Evolutionary conservation across 2,113 vertebrate genomes (phyloP), one percentile per base, ranked within the genome.

Genomic region (Tetrao urogallus): DNA sequence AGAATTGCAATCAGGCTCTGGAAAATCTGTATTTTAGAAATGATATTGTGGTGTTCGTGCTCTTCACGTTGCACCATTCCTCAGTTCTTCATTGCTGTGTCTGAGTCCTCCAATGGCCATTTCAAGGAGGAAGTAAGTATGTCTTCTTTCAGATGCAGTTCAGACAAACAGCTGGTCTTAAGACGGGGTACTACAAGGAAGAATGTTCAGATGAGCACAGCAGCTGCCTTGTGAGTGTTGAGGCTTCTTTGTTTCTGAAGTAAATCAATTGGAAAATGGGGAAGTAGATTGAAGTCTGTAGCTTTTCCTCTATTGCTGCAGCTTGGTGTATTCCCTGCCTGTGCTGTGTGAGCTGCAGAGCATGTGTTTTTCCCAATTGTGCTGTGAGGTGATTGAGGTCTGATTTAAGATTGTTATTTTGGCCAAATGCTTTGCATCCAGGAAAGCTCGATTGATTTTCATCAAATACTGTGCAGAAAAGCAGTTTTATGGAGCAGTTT

Each of bases 31-130:
- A 11, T 32, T 69, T 69, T 21, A 80, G 30, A 75, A 63, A n/a
- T 0, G 4, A 38, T 45, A 1, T 1, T 3, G 5, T 38, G 3
- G 8, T 34, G 66, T 48, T 47, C 3, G 15, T 34, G 5, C 16
- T 79, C 19, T 16, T 40, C 19, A 15, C 13, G 15, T 54, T 54
- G 52, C 40, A 36, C 13, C 6, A 1, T 22, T 69, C 18, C 36
- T 48, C 38, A 11, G 7, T 21, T 28, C 36, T 40, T 30, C 24
- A 47, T 61, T 3, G 2, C 8, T 15, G 30, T 21, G 8, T 38
- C 25, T 45, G 45, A 42, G 60, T 40, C 52, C 19, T 15, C 11
- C 28, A 50, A 17, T 13, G 11, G 21, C 28, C 16, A 16, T 57
- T 80, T 70, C 9, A 38, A 27, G 63, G 24, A 19, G 15, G 42